These are phyloP conservation scores for Hyalella azteca DNA, from an alignment of 2,888 invertebrate species.

Conservation along the genomic window DNA sequence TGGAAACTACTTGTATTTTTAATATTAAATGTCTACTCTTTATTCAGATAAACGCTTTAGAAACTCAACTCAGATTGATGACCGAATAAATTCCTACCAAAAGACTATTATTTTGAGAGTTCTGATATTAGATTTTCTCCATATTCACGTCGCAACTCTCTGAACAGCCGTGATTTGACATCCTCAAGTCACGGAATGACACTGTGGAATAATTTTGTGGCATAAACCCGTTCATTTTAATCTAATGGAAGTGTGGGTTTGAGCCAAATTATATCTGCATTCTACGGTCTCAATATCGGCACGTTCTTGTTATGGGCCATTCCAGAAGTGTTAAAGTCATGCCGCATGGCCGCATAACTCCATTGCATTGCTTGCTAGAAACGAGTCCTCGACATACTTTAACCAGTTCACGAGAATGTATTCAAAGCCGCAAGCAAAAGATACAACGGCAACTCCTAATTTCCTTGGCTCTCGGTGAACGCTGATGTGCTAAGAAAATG, in stretches of 20 bases:
- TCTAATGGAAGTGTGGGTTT: background rate
- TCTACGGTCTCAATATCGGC: constrained; percentile 19
- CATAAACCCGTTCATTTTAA: background rate
- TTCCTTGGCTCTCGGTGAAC: too few species aligned
- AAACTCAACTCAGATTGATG: too few species aligned
- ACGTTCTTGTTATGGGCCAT: constrained; percentile 9
- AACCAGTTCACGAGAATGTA: background rate
- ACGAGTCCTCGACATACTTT: background rate
- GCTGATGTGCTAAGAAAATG: too few species aligned
- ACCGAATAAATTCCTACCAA: too few species aligned
- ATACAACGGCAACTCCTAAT: too few species aligned
- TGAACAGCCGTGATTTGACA: too few species aligned
- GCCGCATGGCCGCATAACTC: constrained; percentile 1
- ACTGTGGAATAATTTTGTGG: background rate
- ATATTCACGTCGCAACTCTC: too few species aligned
- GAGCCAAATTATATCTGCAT: constrained; percentile 15
- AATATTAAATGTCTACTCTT: too few species aligned
- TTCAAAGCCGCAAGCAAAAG: background rate
- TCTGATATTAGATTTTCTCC: too few species aligned
- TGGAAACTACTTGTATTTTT: too few species aligned
- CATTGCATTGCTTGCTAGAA: background rate
- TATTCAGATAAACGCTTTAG: too few species aligned
- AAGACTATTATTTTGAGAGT: background rate
- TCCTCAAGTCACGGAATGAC: too few species aligned
- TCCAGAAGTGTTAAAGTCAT: constrained; percentile 18